Evolutionary conservation across 2,888 invertebrate genomes (phyloP).

Genomic region (Heteromyza rotundicornis): DNA sequence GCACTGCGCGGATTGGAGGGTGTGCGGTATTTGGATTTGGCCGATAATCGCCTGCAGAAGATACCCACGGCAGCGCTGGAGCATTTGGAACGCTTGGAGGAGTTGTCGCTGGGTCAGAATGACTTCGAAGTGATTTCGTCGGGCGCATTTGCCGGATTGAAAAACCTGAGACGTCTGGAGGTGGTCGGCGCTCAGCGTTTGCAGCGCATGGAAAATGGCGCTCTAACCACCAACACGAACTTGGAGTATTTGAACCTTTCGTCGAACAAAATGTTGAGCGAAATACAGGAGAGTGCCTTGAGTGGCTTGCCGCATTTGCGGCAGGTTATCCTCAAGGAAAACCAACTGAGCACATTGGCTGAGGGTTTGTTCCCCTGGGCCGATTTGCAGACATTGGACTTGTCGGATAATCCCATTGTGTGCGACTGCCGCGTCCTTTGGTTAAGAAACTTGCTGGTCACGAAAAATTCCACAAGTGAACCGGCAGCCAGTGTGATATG

Average conservation of each 20-base stretch:
- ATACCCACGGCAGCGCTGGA: constrained; percentile 80
- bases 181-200: constrained; percentile 79
- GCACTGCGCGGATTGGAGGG: constrained; percentile 79
- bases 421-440: constrained; percentile 84
- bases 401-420: constrained; percentile 81
- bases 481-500: constrained; percentile 68
- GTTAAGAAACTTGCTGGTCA: constrained; percentile 73
- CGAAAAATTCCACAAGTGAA: constrained; percentile 52
- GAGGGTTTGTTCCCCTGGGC: constrained; percentile 82
- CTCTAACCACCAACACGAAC: constrained; percentile 81
- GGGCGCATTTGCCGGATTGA: constrained; percentile 79
- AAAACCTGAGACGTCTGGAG: constrained; percentile 77
- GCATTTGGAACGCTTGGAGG: constrained; percentile 76
- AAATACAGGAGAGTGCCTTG: constrained; percentile 78
- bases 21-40: constrained; percentile 77
- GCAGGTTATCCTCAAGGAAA: constrained; percentile 78
- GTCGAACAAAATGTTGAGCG: constrained; percentile 77
- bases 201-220: constrained; percentile 76
- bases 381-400: constrained; percentile 76
- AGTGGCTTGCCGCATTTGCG: constrained; percentile 80
- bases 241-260: constrained; percentile 77
- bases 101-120: constrained; percentile 83
- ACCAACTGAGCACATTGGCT: constrained; percentile 76
- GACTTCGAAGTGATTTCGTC: constrained; percentile 74
- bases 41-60: constrained; percentile 77